Evolutionary conservation across 1,140 invertebrate genomes (phyloP).

Genomic region (Apis florea): DNA sequence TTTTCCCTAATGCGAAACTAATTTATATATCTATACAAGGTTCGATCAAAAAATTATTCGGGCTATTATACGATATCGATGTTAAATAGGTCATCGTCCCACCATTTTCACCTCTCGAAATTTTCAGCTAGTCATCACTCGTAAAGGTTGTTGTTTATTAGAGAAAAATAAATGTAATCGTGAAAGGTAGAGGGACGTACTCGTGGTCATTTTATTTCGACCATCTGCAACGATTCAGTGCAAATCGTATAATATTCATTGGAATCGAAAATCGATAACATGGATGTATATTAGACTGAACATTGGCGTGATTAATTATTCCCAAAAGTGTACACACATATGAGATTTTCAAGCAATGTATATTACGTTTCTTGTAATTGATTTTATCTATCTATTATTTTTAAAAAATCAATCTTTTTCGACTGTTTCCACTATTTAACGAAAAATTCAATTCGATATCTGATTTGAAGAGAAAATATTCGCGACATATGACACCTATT

Average conservation of each 20-base stretch:
- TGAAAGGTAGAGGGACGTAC: constrained; percentile 11
- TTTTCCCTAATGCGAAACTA: constrained; percentile 17
- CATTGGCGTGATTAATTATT: constrained; percentile 57
- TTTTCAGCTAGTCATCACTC: neutral
- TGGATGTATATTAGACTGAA: constrained; percentile 25
- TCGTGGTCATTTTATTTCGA: constrained; percentile 41
- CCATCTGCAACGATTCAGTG: constrained; percentile 16
- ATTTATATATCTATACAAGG: constrained; percentile 13
- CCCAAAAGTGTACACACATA: constrained; percentile 1
- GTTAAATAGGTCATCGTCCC: constrained; percentile 17
- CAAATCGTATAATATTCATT: constrained; percentile 50
- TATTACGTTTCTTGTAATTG: too few species aligned
- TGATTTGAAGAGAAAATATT: too few species aligned
- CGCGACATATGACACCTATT: too few species aligned
- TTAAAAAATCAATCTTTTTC: too few species aligned
- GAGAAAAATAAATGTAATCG: constrained; percentile 23
- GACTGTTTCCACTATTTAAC: too few species aligned
- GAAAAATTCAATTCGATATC: too few species aligned
- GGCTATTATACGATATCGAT: neutral
- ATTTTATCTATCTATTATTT: too few species aligned
- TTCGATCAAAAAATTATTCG: constrained; percentile 1
- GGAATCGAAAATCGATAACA: constrained; percentile 53
- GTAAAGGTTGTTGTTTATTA: constrained; percentile 36
- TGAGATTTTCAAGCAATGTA: too few species aligned
- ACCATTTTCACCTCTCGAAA: neutral